phyloP scores from a whole-genome alignment of 2,113 vertebrate genomes.

The Australoheros scitulus region DNA sequence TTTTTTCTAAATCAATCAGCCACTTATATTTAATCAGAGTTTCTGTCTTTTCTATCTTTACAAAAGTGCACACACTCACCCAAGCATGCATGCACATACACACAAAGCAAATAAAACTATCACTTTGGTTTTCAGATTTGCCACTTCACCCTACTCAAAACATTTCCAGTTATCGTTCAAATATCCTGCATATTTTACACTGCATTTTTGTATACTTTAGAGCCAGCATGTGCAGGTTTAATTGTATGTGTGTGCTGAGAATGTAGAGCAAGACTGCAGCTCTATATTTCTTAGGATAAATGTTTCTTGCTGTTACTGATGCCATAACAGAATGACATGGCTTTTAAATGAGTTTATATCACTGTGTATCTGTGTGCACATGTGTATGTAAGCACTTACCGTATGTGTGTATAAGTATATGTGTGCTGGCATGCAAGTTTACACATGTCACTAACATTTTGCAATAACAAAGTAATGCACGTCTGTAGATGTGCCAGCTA shows the following conservation, averaged over 20 bases:
- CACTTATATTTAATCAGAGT: not conserved
- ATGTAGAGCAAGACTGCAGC: not conserved
- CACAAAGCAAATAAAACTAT: not conserved
- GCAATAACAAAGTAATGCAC: constrained; percentile 44
- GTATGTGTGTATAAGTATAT: constrained; percentile 26
- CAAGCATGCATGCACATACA: not conserved
- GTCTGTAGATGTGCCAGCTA: constrained; percentile 38
- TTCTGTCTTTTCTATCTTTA: not conserved
- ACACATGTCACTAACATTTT: constrained; percentile 50
- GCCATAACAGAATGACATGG: not conserved
- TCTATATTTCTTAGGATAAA: not conserved
- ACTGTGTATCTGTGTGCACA: not conserved
- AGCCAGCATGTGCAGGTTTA: not conserved
- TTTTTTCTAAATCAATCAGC: not conserved
- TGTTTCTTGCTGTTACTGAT: not conserved
- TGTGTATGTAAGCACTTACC: constrained; percentile 5
- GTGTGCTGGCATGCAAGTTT: constrained; percentile 58
- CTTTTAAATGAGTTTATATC: constrained; percentile 14
- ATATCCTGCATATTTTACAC: not conserved
- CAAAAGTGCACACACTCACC: not conserved
- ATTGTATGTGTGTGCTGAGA: not conserved
- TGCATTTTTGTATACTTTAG: not conserved
- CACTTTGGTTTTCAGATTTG: no score
- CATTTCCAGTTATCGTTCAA: not conserved
- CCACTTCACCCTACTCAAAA: no score